Conservation (phyloP, 2,888 invertebrate genomes). For the Neoitamus cyanurus region DNA sequence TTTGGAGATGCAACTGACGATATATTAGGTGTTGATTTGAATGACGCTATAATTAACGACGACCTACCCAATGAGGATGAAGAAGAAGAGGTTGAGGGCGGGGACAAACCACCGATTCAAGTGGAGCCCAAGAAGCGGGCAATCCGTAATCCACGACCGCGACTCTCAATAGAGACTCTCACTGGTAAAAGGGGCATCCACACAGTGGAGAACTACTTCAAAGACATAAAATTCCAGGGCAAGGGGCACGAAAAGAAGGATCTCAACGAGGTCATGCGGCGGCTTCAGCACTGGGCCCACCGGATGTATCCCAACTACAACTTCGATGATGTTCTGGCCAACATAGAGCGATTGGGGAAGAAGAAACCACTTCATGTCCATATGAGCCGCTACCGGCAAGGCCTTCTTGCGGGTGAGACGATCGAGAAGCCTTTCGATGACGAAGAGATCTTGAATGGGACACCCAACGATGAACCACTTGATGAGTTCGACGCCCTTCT, state of each 20-base stretch:
- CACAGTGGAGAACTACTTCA: slow-evolving; percentile 81
- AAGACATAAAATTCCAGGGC: slow-evolving; percentile 81
- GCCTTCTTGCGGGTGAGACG: slow-evolving; percentile 66
- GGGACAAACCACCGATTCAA: slow-evolving; percentile 52
- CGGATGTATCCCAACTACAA: slow-evolving; percentile 88
- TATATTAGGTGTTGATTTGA: slow-evolving; percentile 60
- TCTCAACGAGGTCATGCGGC: slow-evolving; percentile 81
- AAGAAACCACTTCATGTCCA: slow-evolving; percentile 83
- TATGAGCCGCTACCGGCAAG: slow-evolving; percentile 74
- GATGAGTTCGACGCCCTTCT: slow-evolving; percentile 75
- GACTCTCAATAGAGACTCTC: slow-evolving; percentile 77
- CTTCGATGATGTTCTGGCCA: slow-evolving; percentile 86
- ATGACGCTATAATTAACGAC: slow-evolving; percentile 59
- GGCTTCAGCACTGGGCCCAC: slow-evolving; percentile 94
- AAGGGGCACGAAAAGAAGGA: slow-evolving; percentile 87
- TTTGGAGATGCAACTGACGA: slow-evolving; percentile 56
- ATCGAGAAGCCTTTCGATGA: slow-evolving; percentile 48
- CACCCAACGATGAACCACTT: slow-evolving; percentile 65
- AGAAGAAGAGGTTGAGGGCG: slow-evolving; percentile 60
- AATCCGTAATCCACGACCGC: slow-evolving; percentile 74
- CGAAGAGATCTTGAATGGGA: slow-evolving; percentile 45
- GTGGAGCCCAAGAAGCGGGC: slow-evolving; percentile 70
- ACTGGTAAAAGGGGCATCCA: slow-evolving; percentile 82
- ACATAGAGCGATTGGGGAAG: slow-evolving; percentile 82
- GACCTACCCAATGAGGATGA: slow-evolving; percentile 58